phyloP scores from a whole-genome alignment of 2,797 vertebrate species.

The Cyprinella venusta region DNA sequence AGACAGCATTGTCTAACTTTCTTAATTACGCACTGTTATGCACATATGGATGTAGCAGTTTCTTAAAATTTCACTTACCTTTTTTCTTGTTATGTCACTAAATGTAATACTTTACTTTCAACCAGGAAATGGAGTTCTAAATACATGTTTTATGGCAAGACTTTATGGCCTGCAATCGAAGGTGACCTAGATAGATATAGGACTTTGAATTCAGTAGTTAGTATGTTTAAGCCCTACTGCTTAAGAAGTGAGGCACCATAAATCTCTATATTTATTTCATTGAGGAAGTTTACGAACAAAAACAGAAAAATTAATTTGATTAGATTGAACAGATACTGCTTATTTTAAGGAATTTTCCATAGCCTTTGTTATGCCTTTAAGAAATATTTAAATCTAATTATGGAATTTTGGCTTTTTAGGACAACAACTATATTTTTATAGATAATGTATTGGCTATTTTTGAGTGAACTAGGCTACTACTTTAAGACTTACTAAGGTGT shows the following conservation, averaged over 20 bases:
- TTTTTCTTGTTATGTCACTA: background rate
- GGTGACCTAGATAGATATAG: background rate
- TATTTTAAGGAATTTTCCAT: background rate
- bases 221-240: background rate
- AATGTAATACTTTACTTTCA: background rate
- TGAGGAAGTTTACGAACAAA: background rate
- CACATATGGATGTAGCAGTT: background rate
- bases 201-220: slow-evolving; percentile 26
- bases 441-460: too few species aligned
- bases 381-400: background rate
- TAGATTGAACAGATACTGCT: too few species aligned
- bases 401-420: too few species aligned
- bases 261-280: background rate
- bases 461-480: background rate
- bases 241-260: background rate
- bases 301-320: background rate
- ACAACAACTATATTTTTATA: background rate
- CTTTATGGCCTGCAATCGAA: slow-evolving; percentile 11
- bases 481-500: background rate
- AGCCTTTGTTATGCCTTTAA: background rate
- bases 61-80: background rate
- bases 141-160: background rate
- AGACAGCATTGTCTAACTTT: background rate
- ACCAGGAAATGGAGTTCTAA: background rate
- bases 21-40: background rate